A percentile compares a stretch with the other conserved stretches of the same genome.
These are phyloP conservation scores for Porites rus DNA, from an alignment of 92 coral and sea anemone species.

Conservation along the genomic window DNA sequence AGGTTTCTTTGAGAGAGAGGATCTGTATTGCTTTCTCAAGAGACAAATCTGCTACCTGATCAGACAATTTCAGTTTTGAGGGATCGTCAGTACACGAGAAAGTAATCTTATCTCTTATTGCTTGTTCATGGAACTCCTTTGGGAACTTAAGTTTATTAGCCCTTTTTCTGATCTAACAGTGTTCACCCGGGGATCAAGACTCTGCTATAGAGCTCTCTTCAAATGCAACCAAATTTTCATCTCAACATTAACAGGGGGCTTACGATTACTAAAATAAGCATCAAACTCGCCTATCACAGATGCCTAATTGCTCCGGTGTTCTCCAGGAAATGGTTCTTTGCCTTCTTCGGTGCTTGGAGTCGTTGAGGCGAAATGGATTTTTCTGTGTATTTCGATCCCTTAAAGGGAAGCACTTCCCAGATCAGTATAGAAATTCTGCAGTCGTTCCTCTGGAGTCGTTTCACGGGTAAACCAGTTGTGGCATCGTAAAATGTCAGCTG, in stretches of 20 bases:
- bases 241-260: constrained; percentile 40
- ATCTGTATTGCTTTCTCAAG: constrained; percentile 61
- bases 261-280: not conserved
- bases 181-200: constrained; percentile 34
- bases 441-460: too few relatives aligned
- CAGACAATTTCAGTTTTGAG: constrained; percentile 41
- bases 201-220: constrained; percentile 39
- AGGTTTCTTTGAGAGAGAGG: constrained; percentile 59
- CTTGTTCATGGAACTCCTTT: constrained; percentile 31
- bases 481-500: too few relatives aligned
- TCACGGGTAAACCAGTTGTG: too few relatives aligned
- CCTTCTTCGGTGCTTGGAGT: not conserved
- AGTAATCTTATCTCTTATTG: constrained; percentile 12
- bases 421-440: too few relatives aligned
- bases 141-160: constrained; percentile 40
- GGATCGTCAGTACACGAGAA: constrained; percentile 34
- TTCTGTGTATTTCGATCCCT: not conserved
- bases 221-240: constrained; percentile 30
- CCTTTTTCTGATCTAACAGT: constrained; percentile 21
- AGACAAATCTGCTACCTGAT: constrained; percentile 39
- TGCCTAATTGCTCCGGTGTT: constrained; percentile 1
- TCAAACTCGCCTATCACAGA: constrained; percentile 11
- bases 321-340: constrained; percentile 12
- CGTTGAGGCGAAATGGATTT: not conserved
- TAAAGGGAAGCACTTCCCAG: too few relatives aligned